Conservation (phyloP, 2,888 invertebrate species). For the Choreutis nemorana region DNA sequence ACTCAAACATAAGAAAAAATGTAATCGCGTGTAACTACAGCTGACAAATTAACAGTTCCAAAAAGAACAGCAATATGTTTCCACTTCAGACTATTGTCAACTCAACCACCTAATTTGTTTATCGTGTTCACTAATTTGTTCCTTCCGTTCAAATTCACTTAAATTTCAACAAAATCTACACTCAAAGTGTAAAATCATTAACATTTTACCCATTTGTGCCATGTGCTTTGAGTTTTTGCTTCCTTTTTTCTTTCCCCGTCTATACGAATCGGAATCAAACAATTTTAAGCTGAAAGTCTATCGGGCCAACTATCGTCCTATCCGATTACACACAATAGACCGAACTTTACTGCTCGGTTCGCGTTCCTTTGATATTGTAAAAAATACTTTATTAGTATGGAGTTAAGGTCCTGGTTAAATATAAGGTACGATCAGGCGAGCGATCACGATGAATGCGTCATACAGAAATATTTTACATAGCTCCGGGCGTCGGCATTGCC, state of each 20-base stretch:
- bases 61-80: conserved; percentile 39
- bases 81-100: conserved; percentile 31
- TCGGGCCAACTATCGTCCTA: conserved; percentile 46
- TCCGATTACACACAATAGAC: conserved; percentile 50
- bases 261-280: conserved; percentile 43
- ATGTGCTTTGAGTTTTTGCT: conserved; percentile 14
- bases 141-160: conserved; percentile 46
- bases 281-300: conserved; percentile 42
- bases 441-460: conserved; percentile 65
- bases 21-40: too few species aligned
- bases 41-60: too few species aligned
- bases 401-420: conserved; percentile 28
- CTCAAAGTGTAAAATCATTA: too few species aligned
- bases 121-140: conserved; percentile 56
- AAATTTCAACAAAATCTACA: too few species aligned
- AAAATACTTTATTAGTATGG: conserved; percentile 15
- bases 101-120: conserved; percentile 48
- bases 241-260: conserved; percentile 14
- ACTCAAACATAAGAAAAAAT: too few species aligned
- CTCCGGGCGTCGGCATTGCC: conserved; percentile 48
- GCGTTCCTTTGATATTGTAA: conserved; percentile 20
- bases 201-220: too few species aligned
- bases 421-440: conserved; percentile 45
- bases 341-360: conserved; percentile 24
- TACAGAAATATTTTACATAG: conserved; percentile 66